Evolutionary conservation across 30 jellyfish, hydroid and myxozoan genomes (phyloP).

Genomic region (Hydractinia echinata): DNA sequence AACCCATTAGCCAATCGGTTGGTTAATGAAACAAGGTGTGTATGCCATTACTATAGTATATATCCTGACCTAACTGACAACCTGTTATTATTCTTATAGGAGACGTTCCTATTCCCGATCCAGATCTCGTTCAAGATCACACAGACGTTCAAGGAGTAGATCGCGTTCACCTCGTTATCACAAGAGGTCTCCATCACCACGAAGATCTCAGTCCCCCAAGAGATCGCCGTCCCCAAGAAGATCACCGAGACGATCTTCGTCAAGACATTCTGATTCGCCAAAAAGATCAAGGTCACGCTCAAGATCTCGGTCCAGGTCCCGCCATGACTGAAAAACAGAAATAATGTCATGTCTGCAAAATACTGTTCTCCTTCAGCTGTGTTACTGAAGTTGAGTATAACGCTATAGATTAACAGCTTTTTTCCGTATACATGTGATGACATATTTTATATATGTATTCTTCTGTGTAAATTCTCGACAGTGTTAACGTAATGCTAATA

Average conservation of each 20-base stretch:
- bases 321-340: not conserved
- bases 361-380: no score
- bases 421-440: no score
- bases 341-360: no score
- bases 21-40: no score
- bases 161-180: constrained; percentile 4
- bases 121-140: constrained; percentile 37
- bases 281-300: not conserved
- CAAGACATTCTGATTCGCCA: constrained; percentile 12
- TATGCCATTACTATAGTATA: no score
- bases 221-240: constrained; percentile 6
- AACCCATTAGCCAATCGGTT: no score
- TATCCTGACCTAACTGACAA: not conserved
- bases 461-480: no score
- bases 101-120: constrained; percentile 76
- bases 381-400: no score
- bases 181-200: constrained; percentile 2
- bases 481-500: no score
- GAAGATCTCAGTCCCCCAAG: not conserved
- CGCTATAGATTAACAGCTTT: no score
- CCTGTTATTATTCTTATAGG: constrained; percentile 43
- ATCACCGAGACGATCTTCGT: not conserved
- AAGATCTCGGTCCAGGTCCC: constrained; percentile 3
- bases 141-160: constrained; percentile 10
- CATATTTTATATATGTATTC: no score